Percentiles rank a stretch among this genome's conserved stretches.
These are phyloP conservation scores for Rhynchonycteris naso DNA, from an alignment of 2,797 vertebrate species.

Conservation along the genomic window DNA sequence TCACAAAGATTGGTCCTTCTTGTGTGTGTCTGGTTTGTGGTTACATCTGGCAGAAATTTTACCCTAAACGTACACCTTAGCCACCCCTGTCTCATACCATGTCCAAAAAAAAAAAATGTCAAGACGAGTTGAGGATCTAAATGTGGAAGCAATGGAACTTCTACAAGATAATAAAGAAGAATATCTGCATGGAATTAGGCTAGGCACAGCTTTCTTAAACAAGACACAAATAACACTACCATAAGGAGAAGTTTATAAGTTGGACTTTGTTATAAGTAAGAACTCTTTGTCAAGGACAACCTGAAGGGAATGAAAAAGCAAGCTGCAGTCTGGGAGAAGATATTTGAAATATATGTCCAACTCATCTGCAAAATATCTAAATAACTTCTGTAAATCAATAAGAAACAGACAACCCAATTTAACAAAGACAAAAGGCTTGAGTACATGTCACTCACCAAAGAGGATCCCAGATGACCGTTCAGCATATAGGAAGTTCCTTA, in stretches of 20 bases:
- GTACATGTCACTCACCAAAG: background rate
- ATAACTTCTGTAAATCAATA: background rate
- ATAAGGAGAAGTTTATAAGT: background rate
- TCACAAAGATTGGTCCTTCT: background rate
- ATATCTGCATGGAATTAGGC: background rate
- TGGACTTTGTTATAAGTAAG: conserved; percentile 5
- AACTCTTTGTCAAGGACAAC: background rate
- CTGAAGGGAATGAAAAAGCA: background rate
- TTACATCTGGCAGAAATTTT: background rate
- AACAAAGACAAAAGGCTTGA: background rate
- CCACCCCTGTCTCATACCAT: background rate
- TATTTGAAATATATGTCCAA: conserved; percentile 13
- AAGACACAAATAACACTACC: background rate
- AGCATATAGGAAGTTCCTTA: background rate
- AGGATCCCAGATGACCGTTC: background rate
- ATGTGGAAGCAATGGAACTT: background rate
- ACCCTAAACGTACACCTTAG: background rate
- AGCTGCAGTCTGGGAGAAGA: background rate
- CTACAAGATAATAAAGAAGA: background rate
- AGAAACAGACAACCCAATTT: background rate
- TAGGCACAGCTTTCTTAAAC: background rate
- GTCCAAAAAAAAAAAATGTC: background rate
- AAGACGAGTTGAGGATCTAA: background rate
- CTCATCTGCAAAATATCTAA: background rate
- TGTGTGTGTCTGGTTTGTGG: background rate